Conservation (phyloP, 2,797 vertebrate species). For the Carcharodon carcharias region DNA sequence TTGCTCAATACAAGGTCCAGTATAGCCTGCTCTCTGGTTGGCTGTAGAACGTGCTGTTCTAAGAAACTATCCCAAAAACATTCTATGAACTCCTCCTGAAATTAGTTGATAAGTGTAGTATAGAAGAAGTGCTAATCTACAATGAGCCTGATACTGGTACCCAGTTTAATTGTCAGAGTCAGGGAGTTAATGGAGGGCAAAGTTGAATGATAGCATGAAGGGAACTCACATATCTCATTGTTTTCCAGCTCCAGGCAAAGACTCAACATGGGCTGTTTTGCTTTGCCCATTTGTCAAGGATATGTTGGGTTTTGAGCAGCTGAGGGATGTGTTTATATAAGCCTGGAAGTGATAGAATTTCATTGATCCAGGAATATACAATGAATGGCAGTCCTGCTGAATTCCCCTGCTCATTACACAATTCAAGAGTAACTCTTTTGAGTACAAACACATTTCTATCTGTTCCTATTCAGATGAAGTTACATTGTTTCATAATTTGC, state of each 20-base stretch:
- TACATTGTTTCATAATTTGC: too few species aligned
- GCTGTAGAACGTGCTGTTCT: too few species aligned
- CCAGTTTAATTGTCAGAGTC: neutral
- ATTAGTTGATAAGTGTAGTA: too few species aligned
- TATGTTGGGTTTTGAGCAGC: neutral
- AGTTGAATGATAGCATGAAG: neutral
- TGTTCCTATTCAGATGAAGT: too few species aligned
- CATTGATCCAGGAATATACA: neutral
- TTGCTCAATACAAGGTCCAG: too few species aligned
- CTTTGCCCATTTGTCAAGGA: neutral
- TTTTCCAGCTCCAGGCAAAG: neutral
- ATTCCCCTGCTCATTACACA: neutral
- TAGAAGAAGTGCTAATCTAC: too few species aligned
- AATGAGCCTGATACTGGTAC: too few species aligned
- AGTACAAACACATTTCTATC: too few species aligned
- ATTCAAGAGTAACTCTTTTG: neutral
- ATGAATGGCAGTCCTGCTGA: neutral
- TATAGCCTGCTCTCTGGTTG: too few species aligned
- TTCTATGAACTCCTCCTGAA: too few species aligned
- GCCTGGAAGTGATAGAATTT: neutral
- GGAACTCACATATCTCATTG: neutral
- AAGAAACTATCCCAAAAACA: too few species aligned
- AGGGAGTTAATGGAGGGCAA: neutral
- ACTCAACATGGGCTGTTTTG: neutral
- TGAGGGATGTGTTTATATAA: neutral